Base-by-base conservation (phyloP, 2,888 invertebrate species). In the Frankliniella intonsa region DNA sequence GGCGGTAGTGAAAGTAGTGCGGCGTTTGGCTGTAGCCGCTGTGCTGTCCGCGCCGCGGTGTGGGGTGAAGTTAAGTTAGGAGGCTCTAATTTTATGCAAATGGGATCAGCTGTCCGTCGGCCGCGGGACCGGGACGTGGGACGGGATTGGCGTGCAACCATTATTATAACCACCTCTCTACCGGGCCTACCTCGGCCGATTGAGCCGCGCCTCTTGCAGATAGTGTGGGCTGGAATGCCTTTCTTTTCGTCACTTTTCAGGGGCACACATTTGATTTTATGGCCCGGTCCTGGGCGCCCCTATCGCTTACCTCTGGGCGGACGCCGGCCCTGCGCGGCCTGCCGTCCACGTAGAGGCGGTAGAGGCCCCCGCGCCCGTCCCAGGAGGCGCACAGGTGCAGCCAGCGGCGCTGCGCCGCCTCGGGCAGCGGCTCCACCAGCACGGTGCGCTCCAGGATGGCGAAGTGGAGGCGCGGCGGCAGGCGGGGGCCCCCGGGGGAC, bases 351-450 rank as follows among this genome's bases (percentile, higher is more conserved):
- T 91, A 92, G 9, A 92, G 86, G 51, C 90, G 90, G 90, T 92
- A 93, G 10, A 90, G 89, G n/a, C 91, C 93, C 81, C 87, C 88
- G 82, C 88, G 88, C 0, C 91, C 90, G 84, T 92, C 91, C 90
- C 93, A 93, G 80, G 93, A 92, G 84, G 92, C 88, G 84, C 93
- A 93, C 25, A 93, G 86, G 86, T 93, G 93, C 81, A 91, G 90
- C 93, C 93, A 93, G 9, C 89, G 89, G 85, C 89, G 85, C 89
- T 87, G 87, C 83, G 87, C 88, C 22, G 85, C 83, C 51, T 88
- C 83, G 65, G 90, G 88, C 0, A 91, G 88, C 0, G 88, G 87
- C 9, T 89, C 86, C 80, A 86, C 88, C 50, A 91, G 89, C n/a
- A 91, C 87, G 27, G 88, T 87, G 82, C 87, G 87, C 69, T 89